Evolutionary conservation across 2,888 invertebrate genomes (phyloP).

Genomic region (Ceramica pisi): DNA sequence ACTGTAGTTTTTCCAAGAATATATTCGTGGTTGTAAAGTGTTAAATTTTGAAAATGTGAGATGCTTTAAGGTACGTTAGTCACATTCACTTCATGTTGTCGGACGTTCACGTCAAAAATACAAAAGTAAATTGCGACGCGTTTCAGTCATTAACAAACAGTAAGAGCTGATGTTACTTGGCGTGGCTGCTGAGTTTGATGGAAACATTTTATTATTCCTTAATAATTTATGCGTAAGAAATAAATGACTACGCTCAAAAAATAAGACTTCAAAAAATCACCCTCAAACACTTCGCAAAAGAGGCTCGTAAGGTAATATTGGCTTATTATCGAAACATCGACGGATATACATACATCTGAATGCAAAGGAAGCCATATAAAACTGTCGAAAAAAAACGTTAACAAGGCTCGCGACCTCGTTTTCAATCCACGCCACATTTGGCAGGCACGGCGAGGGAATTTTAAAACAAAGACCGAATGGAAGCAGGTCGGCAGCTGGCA

Average conservation of each 20-base stretch:
- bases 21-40: too few species aligned
- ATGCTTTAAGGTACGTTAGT: too few species aligned
- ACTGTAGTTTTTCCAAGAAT: not conserved
- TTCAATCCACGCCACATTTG: conserved; percentile 77
- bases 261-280: not conserved
- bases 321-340: conserved; percentile 56
- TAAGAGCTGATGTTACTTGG: too few species aligned
- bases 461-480: conserved; percentile 78
- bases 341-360: conserved; percentile 52
- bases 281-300: conserved; percentile 15
- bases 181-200: too few species aligned
- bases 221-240: too few species aligned
- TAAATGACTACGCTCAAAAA: not conserved
- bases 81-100: too few species aligned
- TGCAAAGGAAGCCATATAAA: conserved; percentile 67
- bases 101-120: too few species aligned
- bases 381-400: conserved; percentile 63
- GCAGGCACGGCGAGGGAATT: conserved; percentile 77
- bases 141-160: too few species aligned
- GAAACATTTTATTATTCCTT: too few species aligned
- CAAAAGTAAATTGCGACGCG: too few species aligned
- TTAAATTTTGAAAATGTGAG: not conserved
- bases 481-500: conserved; percentile 63
- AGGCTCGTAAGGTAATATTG: conserved; percentile 51
- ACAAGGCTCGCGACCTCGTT: conserved; percentile 74